Percentiles rank a stretch among this genome's conserved stretches.
Conservation (phyloP, 1,140 invertebrate species). For the Diploscapter pachys region DNA sequence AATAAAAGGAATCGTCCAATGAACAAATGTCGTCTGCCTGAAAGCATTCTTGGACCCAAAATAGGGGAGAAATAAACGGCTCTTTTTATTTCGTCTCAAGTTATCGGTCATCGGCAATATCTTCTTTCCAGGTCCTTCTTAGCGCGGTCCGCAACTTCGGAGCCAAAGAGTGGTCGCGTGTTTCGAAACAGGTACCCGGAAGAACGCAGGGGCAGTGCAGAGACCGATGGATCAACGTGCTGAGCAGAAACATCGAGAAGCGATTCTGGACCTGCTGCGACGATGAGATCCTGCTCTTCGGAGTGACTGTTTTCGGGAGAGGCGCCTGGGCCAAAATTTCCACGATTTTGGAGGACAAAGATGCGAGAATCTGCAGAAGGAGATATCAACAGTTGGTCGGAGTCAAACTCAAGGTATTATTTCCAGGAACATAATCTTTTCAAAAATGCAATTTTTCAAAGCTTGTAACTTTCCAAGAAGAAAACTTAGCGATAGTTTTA, state of each 20-base stretch:
- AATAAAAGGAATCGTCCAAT: too few relatives aligned
- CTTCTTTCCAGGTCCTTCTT: conserved; percentile 31
- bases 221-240: conserved; percentile 47
- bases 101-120: too few relatives aligned
- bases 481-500: too few relatives aligned
- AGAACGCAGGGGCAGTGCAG: conserved; percentile 55
- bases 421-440: too few relatives aligned
- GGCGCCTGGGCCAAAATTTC: conserved; percentile 7
- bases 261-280: conserved; percentile 30
- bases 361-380: not conserved
- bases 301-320: conserved; percentile 28
- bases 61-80: not conserved
- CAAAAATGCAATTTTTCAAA: too few relatives aligned
- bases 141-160: conserved; percentile 40
- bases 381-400: too few relatives aligned
- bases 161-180: conserved; percentile 46
- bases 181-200: conserved; percentile 49
- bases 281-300: conserved; percentile 35
- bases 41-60: too few relatives aligned
- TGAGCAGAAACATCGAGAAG: conserved; percentile 11
- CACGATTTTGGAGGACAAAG: conserved; percentile 1
- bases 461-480: too few relatives aligned
- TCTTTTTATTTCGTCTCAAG: conserved; percentile 16
- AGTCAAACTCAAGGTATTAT: too few relatives aligned
- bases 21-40: too few relatives aligned